Evolutionary conservation across 2,888 invertebrate species (phyloP), one percentile per base, ranked within the genome.

Genomic region (Phyto melanocephala): DNA sequence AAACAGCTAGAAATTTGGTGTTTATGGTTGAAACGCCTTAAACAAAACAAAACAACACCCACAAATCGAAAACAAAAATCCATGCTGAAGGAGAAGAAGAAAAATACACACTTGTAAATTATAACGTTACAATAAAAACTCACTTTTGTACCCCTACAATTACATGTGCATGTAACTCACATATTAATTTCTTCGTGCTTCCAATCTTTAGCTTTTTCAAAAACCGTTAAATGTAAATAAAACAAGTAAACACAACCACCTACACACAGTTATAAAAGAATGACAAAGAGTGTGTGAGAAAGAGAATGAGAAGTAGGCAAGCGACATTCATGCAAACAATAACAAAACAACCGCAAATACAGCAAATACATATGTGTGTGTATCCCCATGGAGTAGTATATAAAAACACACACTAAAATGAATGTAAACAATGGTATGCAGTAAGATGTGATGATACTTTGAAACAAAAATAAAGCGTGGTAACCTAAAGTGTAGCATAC

Each of bases 271-370:
- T 50, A 20, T 50, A n/a, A n/a, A n/a, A n/a, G n/a, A n/a, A n/a
- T n/a, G n/a, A n/a, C n/a, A n/a, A n/a, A 5, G 28, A 5, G 3
- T 28, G 28, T 28, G 28, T 6, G 6, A 28, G 6, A 3, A 22
- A 22, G 17, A 52, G 24, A 28, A 17, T n/a, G 20, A 35, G 65
- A 22, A 42, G 3, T 28, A 6, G 28, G 28, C 3, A 52, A 45
- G 15, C 58, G 22, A 35, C 47, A 47, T 54, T 11, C n/a, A 45
- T 2, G 35, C 5, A 40, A 24, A 24, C 24, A 56, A 45, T 37
- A 62, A 62, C 40, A 50, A 50, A 62, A 52, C 50, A 62, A 62
- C 60, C 71, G 37, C 60, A 71, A 72, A 62, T 60, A 45, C 20
- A 70, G 33, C 40, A 68, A 68, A 68, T 28, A 28, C 28, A 28